A percentile compares a stretch with the other conserved stretches of the same genome.
Evolutionary conservation across 2,113 vertebrate genomes (phyloP).

Genomic region (Tachuris rubrigastra): DNA sequence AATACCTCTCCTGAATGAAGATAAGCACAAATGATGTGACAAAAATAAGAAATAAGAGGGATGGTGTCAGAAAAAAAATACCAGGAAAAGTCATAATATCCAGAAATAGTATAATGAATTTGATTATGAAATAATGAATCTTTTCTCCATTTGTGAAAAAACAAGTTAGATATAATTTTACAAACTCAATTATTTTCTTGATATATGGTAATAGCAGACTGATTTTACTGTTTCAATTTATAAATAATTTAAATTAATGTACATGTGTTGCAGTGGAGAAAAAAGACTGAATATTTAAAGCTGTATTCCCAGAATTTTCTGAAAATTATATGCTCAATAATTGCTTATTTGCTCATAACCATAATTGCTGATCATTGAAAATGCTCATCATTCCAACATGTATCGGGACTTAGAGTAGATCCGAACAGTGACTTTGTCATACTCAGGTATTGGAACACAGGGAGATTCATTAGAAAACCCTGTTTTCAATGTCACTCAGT

Average conservation of each 20-base stretch:
- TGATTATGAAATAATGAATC: background rate
- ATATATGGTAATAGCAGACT: background rate
- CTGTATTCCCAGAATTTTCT: background rate
- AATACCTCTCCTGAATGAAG: background rate
- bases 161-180: background rate
- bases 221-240: background rate
- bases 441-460: background rate
- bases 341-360: background rate
- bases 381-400: background rate
- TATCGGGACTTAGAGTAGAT: background rate
- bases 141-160: background rate
- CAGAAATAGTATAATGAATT: background rate
- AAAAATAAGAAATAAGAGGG: background rate
- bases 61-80: background rate
- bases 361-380: background rate
- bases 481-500: rapidly evolving
- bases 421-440: background rate
- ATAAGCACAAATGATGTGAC: background rate
- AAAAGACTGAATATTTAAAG: background rate
- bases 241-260: background rate
- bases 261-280: background rate
- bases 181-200: background rate
- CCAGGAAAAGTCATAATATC: background rate
- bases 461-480: background rate
- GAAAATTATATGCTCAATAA: background rate